These are phyloP conservation scores for Sebastolobus alascanus DNA, from an alignment of 2,797 vertebrate genomes.

Conservation along the genomic window DNA sequence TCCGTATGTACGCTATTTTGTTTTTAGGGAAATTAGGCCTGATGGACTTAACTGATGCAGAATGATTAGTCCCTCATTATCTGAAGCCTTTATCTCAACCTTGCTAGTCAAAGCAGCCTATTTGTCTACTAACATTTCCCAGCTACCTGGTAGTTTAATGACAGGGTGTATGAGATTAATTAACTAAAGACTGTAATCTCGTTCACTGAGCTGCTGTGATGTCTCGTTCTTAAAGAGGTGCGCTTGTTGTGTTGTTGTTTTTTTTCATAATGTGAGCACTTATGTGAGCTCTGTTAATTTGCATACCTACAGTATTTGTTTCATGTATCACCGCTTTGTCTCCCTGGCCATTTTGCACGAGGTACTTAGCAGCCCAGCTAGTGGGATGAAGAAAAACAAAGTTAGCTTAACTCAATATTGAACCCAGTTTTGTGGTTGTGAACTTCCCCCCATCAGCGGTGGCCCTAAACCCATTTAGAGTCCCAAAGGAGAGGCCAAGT, in stretches of 20 bases:
- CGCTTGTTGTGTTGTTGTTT: conserved; percentile 18
- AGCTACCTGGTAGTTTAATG: conserved; percentile 66
- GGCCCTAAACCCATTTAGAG: conserved; percentile 63
- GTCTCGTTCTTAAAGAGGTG: conserved; percentile 51
- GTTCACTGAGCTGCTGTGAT: conserved; percentile 66
- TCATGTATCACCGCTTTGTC: conserved; percentile 36
- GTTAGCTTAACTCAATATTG: conserved; percentile 54
- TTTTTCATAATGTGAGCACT: not conserved
- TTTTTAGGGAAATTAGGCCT: conserved; percentile 79
- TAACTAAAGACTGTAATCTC: conserved; percentile 77
- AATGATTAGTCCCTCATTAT: conserved; percentile 83
- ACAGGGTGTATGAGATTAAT: conserved; percentile 76
- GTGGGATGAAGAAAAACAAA: conserved; percentile 51
- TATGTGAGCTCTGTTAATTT: conserved; percentile 21
- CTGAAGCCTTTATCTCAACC: conserved; percentile 79
- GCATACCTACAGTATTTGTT: conserved; percentile 24
- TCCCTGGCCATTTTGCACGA: conserved; percentile 30
- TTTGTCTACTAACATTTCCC: conserved; percentile 77
- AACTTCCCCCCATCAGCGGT: conserved; percentile 40
- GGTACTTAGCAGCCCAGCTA: conserved; percentile 14
- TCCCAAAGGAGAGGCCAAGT: conserved; percentile 74
- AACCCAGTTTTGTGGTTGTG: conserved; percentile 51
- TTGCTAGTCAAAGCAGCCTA: conserved; percentile 75
- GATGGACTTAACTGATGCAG: conserved; percentile 74
- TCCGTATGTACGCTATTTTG: conserved; percentile 70